Conservation (phyloP, 2,888 invertebrate species). For the Folsomia manolachei region DNA sequence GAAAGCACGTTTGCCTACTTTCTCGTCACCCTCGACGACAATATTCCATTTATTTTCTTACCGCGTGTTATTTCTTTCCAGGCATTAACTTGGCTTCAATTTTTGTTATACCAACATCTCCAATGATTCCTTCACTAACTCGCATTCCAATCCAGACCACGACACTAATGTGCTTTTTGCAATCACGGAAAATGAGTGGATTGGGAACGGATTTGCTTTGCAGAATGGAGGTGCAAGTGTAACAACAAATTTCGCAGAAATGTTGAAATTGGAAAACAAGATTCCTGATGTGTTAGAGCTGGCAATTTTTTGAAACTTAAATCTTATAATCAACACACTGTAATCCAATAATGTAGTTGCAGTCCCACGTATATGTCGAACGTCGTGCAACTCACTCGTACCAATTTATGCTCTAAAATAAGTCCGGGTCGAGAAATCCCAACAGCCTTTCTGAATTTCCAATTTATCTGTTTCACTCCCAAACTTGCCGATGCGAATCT, state of each 20-base stretch:
- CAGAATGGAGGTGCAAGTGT: background rate
- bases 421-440: slow-evolving; percentile 5
- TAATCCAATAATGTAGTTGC: background rate
- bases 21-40: background rate
- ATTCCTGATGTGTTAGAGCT: background rate
- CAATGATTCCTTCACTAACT: background rate
- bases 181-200: background rate
- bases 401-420: background rate
- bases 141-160: too few relatives aligned
- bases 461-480: background rate
- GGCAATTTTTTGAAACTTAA: background rate
- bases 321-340: background rate
- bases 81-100: background rate
- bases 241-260: too few relatives aligned
- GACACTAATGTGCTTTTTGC: background rate
- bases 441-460: slow-evolving; percentile 6
- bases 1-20: background rate
- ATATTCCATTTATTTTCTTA: background rate
- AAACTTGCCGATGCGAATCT: background rate
- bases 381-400: background rate
- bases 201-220: background rate
- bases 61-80: background rate
- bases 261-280: background rate
- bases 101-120: background rate
- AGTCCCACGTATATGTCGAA: background rate